Percentiles rank a stretch among this genome's conserved stretches.
Evolutionary conservation across 2,888 invertebrate genomes (phyloP).

Genomic region (Willowsia nigromaculata): DNA sequence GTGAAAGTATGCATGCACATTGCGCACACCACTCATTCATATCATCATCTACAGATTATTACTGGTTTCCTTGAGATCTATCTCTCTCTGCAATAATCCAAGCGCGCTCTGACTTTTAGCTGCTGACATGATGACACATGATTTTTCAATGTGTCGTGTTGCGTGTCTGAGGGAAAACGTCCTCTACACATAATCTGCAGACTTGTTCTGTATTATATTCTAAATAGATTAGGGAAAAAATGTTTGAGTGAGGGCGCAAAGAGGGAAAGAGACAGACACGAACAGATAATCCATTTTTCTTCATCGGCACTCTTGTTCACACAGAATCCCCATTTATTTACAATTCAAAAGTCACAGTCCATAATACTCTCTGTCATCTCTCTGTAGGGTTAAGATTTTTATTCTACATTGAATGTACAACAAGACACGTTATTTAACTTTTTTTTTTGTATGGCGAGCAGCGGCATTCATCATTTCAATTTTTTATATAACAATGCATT

Average conservation of each 20-base stretch:
- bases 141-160: slow-evolving; percentile 23
- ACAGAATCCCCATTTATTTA: not conserved
- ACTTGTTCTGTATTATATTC: not conserved
- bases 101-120: not conserved
- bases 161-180: slow-evolving; percentile 17
- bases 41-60: not conserved
- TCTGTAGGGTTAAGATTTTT: not conserved
- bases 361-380: no score
- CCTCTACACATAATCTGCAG: not conserved
- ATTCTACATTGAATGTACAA: not conserved
- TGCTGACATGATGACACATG: slow-evolving; percentile 30
- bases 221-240: not conserved
- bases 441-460: not conserved
- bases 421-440: not conserved
- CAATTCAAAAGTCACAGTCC: not conserved
- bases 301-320: not conserved
- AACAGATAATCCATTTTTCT: not conserved
- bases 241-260: not conserved
- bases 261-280: not conserved
- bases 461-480: not conserved
- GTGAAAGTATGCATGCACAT: not conserved
- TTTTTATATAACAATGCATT: not conserved
- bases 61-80: not conserved
- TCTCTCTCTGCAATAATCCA: not conserved
- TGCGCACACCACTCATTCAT: not conserved